phyloP scores from a whole-genome alignment of 2,797 vertebrate genomes.

The Parambassis ranga region DNA sequence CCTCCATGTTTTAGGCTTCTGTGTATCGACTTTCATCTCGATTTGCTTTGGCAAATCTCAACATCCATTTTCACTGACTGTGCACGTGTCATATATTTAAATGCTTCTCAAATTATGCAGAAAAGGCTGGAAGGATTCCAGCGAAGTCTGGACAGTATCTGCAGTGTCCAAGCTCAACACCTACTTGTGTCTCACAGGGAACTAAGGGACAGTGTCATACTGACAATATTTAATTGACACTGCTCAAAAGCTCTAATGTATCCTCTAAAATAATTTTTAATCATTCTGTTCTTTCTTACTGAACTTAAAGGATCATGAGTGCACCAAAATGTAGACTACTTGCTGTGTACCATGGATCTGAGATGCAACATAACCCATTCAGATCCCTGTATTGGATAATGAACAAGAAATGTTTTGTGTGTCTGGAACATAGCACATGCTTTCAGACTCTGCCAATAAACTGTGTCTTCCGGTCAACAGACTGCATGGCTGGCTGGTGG shows the following conservation, averaged over 20 bases:
- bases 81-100: not conserved
- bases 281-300: too few species aligned
- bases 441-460: slow-evolving; percentile 33
- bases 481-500: slow-evolving; percentile 27
- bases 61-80: not conserved
- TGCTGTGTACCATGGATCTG: not conserved
- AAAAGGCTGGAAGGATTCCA: not conserved
- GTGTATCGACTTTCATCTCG: not conserved
- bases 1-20: not conserved
- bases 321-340: too few species aligned
- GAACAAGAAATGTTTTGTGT: not conserved
- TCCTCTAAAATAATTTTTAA: too few species aligned
- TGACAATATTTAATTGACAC: not conserved
- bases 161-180: not conserved
- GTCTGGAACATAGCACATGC: slow-evolving; percentile 9
- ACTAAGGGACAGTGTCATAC: not conserved
- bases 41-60: not conserved
- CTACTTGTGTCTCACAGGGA: not conserved
- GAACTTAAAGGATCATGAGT: not conserved
- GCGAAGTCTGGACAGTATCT: not conserved
- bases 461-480: slow-evolving; percentile 29
- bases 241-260: too few species aligned
- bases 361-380: not conserved
- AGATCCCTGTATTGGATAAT: not conserved
- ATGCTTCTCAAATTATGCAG: not conserved